Base-by-base conservation (phyloP, 1,140 invertebrate genomes). In the Conus betulinus region DNA sequence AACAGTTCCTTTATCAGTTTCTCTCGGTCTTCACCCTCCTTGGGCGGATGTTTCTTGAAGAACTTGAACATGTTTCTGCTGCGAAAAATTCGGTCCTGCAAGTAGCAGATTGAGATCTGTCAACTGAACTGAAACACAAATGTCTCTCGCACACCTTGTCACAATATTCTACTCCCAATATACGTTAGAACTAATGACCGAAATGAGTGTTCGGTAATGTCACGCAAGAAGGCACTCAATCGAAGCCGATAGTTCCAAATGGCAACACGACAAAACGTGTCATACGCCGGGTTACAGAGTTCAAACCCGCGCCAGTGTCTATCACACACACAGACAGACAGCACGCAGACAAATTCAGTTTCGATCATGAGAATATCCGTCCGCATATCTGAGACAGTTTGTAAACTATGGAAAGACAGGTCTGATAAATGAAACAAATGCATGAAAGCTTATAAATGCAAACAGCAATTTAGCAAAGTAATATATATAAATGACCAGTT, bases 1-100 rank as follows among this genome's bases (percentile, higher is more conserved):
- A 98, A 98, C 52, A 99, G 96, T 95, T 99, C 98, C 95, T 98
- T 98, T 94, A 98, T 98, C 90, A 98, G 95, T 95, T 97, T 98
- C 93, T 98, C 97, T 90, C 98, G 96, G 85, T 93, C 92, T 95
- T 99, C 98, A 89, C 97, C 97, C 90, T 95, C 94, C 83, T 97
- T 97, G 90, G 97, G 97, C 95, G 98, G 93, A 88, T 92, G 91
- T 82, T 92, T 93, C 88, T 91, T 92, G 39, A 93, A 91, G 88
- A 93, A 93, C 83, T 93, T 93, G 87, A 93, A 93, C 93, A 93
- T 93, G 25, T 84, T 83, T 39, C 53, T 67, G n/a, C 51, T 83
- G 13, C 74, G 82, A 27, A 84, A 52, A 27, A 84, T 23, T 53
- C 82, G 82, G 52, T 84, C 82, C 82, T 84, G 82, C 13, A 79